phyloP scores from a whole-genome alignment of 2,797 vertebrate genomes.

The Neoniphon sammara region DNA sequence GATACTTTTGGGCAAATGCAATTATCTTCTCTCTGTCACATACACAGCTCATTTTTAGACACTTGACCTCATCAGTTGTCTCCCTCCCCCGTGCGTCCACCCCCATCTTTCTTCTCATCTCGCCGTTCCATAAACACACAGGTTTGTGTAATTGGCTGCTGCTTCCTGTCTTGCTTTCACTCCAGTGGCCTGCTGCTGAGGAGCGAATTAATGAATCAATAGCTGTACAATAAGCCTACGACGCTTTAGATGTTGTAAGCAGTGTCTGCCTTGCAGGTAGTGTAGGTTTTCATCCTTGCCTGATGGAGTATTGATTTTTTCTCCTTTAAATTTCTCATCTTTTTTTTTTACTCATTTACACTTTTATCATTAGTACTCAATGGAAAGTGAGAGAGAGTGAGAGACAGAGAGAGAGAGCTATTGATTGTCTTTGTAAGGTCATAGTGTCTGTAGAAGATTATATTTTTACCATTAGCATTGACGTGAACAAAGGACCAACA shows the following conservation, averaged over 20 bases:
- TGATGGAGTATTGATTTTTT: conserved; percentile 26
- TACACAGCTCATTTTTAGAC: conserved; percentile 22
- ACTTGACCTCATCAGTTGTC: conserved; percentile 27
- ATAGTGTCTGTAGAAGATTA: conserved; percentile 26
- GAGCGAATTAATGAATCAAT: conserved; percentile 13
- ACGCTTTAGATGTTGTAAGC: conserved; percentile 5
- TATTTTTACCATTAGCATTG: conserved; percentile 18
- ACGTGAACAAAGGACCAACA: conserved; percentile 18
- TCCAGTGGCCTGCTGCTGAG: conserved; percentile 17
- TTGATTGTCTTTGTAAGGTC: background rate
- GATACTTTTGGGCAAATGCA: conserved; percentile 7
- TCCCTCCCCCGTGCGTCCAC: conserved; percentile 4
- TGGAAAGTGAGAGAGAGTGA: conserved; percentile 1
- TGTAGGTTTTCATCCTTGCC: conserved; percentile 12
- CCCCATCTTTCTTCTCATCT: conserved; percentile 11
- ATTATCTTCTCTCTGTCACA: conserved; percentile 2
- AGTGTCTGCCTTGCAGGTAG: conserved; percentile 12
- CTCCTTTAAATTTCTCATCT: conserved; percentile 8
- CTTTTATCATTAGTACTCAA: conserved; percentile 27
- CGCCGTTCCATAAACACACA: conserved; percentile 14
- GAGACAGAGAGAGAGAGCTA: background rate
- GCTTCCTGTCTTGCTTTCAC: background rate
- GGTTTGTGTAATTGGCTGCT: conserved; percentile 9
- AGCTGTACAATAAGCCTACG: background rate
- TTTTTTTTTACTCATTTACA: conserved; percentile 22